Percentiles rank a stretch among this genome's conserved stretches.
Evolutionary conservation across 1,140 invertebrate species (phyloP).

Genomic region (Phymastichus coffea): DNA sequence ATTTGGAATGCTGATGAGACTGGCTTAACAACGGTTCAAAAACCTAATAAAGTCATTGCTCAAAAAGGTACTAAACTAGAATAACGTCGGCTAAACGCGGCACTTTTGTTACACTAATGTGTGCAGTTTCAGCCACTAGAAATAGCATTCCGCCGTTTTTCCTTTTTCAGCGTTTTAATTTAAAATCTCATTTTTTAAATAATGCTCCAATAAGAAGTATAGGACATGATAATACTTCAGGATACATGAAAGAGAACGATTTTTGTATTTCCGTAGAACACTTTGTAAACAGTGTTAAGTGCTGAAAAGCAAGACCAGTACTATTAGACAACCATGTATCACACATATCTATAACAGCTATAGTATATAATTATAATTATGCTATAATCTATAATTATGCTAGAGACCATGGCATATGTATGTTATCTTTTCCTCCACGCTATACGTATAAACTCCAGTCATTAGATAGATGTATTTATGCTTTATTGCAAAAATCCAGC

Average conservation of each 20-base stretch:
- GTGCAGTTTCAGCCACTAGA: conserved; percentile 39
- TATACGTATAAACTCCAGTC: conserved; percentile 43
- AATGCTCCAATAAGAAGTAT: conserved; percentile 1
- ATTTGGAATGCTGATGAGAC: conserved; percentile 54
- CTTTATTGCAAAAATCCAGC: conserved; percentile 51
- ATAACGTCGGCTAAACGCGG: conserved; percentile 47
- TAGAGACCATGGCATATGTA: conserved; percentile 41
- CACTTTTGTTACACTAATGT: too few species aligned
- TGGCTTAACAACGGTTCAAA: conserved; percentile 50
- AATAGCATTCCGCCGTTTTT: conserved; percentile 41
- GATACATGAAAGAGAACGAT: conserved; percentile 31
- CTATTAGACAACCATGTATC: conserved; percentile 49
- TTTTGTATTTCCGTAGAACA: conserved; percentile 45
- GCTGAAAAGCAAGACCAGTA: conserved; percentile 35
- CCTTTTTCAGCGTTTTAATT: conserved; percentile 3
- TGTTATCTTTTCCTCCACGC: conserved; percentile 45
- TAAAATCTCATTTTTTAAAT: neutral
- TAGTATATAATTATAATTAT: too few species aligned
- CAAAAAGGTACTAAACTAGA: conserved; percentile 42
- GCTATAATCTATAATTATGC: too few species aligned
- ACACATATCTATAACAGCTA: conserved; percentile 43
- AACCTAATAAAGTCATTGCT: conserved; percentile 45
- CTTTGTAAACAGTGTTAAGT: conserved; percentile 43
- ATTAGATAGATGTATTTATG: conserved; percentile 46
- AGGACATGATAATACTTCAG: conserved; percentile 26